Conservation (phyloP, 2,888 invertebrate genomes). For the Drosophila siamana region DNA sequence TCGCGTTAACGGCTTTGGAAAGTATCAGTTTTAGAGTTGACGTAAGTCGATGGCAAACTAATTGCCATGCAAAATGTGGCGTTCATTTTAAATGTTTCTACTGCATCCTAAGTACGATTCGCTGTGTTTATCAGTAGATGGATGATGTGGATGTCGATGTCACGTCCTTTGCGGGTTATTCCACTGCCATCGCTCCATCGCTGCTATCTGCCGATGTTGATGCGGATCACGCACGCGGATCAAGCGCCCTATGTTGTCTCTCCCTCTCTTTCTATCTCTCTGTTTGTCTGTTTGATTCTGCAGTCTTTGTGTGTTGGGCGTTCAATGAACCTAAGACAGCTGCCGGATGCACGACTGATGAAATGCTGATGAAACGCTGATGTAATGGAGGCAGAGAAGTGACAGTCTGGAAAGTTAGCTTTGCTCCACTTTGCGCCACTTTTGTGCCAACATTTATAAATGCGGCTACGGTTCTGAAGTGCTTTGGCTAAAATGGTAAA, state of each 20-base stretch:
- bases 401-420: slow-evolving; percentile 10
- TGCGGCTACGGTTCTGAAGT: slow-evolving; percentile 27
- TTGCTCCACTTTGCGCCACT: slow-evolving; percentile 3
- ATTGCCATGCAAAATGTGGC: slow-evolving; percentile 46
- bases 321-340: slow-evolving; percentile 45
- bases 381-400: slow-evolving; percentile 30
- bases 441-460: slow-evolving; percentile 1
- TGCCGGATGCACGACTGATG: slow-evolving; percentile 7
- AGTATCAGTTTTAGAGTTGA: slow-evolving; percentile 3
- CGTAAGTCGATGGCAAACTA: slow-evolving; percentile 21
- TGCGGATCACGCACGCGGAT: slow-evolving; percentile 52
- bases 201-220: slow-evolving; percentile 10
- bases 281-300: slow-evolving; percentile 1
- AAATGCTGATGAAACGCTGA: slow-evolving; percentile 21
- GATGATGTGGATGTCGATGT: slow-evolving; percentile 16
- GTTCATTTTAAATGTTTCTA: slow-evolving; percentile 9
- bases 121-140: slow-evolving; percentile 12
- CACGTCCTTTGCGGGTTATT: slow-evolving; percentile 57
- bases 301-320: slow-evolving; percentile 20
- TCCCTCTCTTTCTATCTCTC: neutral
- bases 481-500: slow-evolving; percentile 62
- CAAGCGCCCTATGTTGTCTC: slow-evolving; percentile 11
- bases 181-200: slow-evolving; percentile 20
- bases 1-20: neutral
- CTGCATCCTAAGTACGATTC: neutral